Percentiles rank a stretch among this genome's conserved stretches.
Conservation (phyloP, 2,888 invertebrate species). For the Neocrepidodera transversa region DNA sequence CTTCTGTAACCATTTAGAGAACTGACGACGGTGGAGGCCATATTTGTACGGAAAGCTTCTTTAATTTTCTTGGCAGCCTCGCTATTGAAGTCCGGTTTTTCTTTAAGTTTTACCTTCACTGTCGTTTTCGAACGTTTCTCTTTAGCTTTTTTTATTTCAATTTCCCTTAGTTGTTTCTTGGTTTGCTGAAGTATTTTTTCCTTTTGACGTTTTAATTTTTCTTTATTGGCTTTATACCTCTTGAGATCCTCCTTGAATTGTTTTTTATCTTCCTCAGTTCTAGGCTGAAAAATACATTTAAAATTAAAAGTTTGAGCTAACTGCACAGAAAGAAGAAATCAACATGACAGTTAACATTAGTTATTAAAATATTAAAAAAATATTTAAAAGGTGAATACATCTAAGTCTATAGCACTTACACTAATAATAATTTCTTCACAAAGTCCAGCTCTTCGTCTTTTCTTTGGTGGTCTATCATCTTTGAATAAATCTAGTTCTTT, state of each 20-base stretch:
- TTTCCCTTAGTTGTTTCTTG: constrained; percentile 49
- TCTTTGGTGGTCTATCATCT: constrained; percentile 50
- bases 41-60: constrained; percentile 82
- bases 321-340: too few relatives aligned
- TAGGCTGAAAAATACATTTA: constrained; percentile 66
- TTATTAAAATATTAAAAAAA: too few relatives aligned
- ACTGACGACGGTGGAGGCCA: constrained; percentile 83
- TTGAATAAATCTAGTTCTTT: constrained; percentile 54
- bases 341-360: too few relatives aligned
- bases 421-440: constrained; percentile 72
- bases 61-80: constrained; percentile 76
- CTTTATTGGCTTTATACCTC: constrained; percentile 80
- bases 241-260: constrained; percentile 75
- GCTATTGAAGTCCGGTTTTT: constrained; percentile 57
- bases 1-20: constrained; percentile 89
- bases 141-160: constrained; percentile 43
- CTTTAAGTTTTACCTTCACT: constrained; percentile 54
- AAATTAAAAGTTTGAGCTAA: too few relatives aligned
- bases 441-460: constrained; percentile 64
- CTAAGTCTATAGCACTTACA: constrained; percentile 60
- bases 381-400: too few relatives aligned
- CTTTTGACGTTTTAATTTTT: constrained; percentile 74
- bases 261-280: constrained; percentile 79
- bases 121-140: constrained; percentile 48
- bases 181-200: constrained; percentile 63